Evolutionary conservation across 2,888 invertebrate genomes (phyloP).

Genomic region (Pharmacophagus antenor): DNA sequence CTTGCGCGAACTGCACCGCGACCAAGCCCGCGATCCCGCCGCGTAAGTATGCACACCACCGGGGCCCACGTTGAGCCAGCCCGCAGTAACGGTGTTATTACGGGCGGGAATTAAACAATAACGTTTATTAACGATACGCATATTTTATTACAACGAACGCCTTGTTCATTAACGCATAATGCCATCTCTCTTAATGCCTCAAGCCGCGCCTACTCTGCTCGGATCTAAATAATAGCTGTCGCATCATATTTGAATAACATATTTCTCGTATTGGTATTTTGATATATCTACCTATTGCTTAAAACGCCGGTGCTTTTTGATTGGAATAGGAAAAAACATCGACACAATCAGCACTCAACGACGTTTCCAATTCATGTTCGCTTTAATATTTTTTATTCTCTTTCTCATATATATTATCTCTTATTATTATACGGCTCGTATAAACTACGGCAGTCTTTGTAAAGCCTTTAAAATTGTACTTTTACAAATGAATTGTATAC

Average conservation of each 20-base stretch:
- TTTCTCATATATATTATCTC: background rate
- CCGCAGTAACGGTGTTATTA: background rate
- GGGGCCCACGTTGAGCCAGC: background rate
- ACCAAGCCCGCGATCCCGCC: constrained; percentile 53
- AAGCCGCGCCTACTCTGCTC: background rate
- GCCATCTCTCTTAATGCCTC: background rate
- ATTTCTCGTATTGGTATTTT: no score
- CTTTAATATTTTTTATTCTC: background rate
- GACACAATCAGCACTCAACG: background rate
- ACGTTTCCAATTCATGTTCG: background rate
- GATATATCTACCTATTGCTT: background rate
- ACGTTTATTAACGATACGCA: background rate
- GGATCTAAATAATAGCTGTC: constrained; percentile 1
- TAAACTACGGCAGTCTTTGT: background rate
- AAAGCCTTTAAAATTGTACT: background rate
- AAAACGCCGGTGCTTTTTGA: background rate
- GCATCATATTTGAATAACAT: no score
- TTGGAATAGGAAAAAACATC: background rate
- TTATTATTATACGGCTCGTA: background rate
- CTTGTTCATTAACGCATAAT: background rate
- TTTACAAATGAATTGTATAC: background rate
- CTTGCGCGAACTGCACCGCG: constrained; percentile 59
- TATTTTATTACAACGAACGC: background rate
- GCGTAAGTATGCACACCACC: constrained; percentile 57
- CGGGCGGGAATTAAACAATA: background rate